Conservation (phyloP, 2,888 invertebrate species). For the Phrixothrix hirtus region DNA sequence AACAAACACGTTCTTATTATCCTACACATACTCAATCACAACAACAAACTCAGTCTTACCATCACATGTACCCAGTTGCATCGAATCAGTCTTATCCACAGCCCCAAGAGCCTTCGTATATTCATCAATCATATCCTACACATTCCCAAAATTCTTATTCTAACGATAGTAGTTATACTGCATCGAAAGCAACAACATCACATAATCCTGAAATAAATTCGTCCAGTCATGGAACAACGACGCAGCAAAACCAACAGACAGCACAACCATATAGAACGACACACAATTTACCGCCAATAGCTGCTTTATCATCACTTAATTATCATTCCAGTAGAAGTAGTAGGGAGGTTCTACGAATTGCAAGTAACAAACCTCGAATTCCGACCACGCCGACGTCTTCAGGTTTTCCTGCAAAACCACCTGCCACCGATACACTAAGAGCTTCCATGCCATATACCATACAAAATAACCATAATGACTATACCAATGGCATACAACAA, state of each 20-base stretch:
- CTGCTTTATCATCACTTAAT: slow-evolving; percentile 55
- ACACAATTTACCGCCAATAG: slow-evolving; percentile 61
- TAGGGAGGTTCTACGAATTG: slow-evolving; percentile 43
- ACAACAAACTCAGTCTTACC: slow-evolving; percentile 32
- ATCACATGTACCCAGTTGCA: slow-evolving; percentile 26
- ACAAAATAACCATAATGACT: slow-evolving; percentile 25
- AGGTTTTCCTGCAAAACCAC: slow-evolving; percentile 24
- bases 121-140: slow-evolving; percentile 16
- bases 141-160: slow-evolving; percentile 26
- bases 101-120: slow-evolving; percentile 27
- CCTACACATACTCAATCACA: slow-evolving; percentile 37
- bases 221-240: slow-evolving; percentile 4
- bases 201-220: slow-evolving; percentile 20
- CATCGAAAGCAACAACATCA: slow-evolving; percentile 18
- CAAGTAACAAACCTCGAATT: slow-evolving; percentile 34
- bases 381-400: slow-evolving; percentile 25
- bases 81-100: slow-evolving; percentile 28
- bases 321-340: slow-evolving; percentile 56
- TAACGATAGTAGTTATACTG: slow-evolving; percentile 15
- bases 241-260: slow-evolving; percentile 25
- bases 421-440: slow-evolving; percentile 16
- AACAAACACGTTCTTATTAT: slow-evolving; percentile 40
- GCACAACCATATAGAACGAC: slow-evolving; percentile 48
- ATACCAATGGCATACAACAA: slow-evolving; percentile 17
- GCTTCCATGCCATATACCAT: slow-evolving; percentile 15